Evolutionary conservation across 2,113 vertebrate genomes (phyloP).

Genomic region (Eupsittula cactorum): DNA sequence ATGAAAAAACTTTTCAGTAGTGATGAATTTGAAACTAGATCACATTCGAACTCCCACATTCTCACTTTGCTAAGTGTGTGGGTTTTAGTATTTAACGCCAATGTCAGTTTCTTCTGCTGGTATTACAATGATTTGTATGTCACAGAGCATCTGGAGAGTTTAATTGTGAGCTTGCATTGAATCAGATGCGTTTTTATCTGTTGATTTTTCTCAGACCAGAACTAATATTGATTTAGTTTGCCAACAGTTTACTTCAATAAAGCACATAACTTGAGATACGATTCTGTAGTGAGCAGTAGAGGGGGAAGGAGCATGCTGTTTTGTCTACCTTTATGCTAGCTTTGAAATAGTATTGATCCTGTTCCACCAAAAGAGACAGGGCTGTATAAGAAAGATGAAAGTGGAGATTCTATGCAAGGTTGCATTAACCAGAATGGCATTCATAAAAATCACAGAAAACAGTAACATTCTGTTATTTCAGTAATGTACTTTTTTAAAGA

Average conservation of each 20-base stretch:
- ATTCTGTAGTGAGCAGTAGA: background rate
- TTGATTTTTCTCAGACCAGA: constrained; percentile 8
- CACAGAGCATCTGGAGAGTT: constrained; percentile 3
- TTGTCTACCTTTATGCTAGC: background rate
- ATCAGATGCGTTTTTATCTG: background rate
- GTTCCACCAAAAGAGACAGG: background rate
- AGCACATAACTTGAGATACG: background rate
- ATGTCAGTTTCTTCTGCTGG: background rate
- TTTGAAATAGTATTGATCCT: background rate
- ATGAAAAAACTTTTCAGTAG: background rate
- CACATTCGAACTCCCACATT: background rate
- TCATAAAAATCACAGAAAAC: background rate
- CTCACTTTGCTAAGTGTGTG: background rate
- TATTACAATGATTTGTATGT: background rate
- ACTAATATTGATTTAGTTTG: background rate
- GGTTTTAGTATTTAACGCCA: background rate
- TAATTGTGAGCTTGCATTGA: background rate
- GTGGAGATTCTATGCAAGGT: background rate
- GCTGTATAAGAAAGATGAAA: background rate
- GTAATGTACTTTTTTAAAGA: background rate
- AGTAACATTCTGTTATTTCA: background rate
- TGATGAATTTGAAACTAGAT: background rate
- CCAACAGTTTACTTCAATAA: background rate
- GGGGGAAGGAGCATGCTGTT: background rate
- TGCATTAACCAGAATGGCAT: background rate